Evolutionary conservation across 2,888 invertebrate species (phyloP), one percentile per base, ranked within the genome.

Genomic region (Charanyca ferruginea): DNA sequence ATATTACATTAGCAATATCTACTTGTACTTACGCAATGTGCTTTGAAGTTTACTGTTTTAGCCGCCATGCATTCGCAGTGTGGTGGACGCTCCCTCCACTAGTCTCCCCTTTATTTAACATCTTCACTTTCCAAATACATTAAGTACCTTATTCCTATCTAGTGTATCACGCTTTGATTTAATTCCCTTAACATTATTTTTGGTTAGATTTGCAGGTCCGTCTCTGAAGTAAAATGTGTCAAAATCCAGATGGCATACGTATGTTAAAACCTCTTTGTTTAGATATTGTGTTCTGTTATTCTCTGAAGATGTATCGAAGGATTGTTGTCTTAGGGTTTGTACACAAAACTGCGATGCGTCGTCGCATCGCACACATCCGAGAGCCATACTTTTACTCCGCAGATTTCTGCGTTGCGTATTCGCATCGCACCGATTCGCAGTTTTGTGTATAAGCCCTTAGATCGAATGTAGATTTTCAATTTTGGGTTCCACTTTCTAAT

Each of bases 31-130:
- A 93, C 93, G 85, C 88, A 89, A 69, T 85, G 81, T 77, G 90
- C 84, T 73, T 89, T 87, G 78, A 91, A 92, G 90, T 86, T 92
- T 83, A 92, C 91, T 86, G 87, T 83, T 87, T 90, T 93, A 80
- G 85, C 89, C 90, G 91, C 94, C 94, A 94, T 94, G 77, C 89
- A 89, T 81, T 52, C 81, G 83, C 69, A 79, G 85, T n/a, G n/a
- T n/a, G n/a, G n/a, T n/a, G 85, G 83, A 77, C 81, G 71, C 59
- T 73, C 64, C 60, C 70, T 22, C 63, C 73, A 84, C 62, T 65
- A 63, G 51, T 71, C 51, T 67, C 69, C 65, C 73, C 81, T 83
- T 69, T 81, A 68, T 77, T 82, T 81, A 85, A 79, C 90, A 92
- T 92, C 74, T 90, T 91, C 87, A 85, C 74, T 77, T 68, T 59